These are phyloP conservation scores for Myiozetetes cayanensis DNA, from an alignment of 2,113 vertebrate genomes.

Conservation along the genomic window DNA sequence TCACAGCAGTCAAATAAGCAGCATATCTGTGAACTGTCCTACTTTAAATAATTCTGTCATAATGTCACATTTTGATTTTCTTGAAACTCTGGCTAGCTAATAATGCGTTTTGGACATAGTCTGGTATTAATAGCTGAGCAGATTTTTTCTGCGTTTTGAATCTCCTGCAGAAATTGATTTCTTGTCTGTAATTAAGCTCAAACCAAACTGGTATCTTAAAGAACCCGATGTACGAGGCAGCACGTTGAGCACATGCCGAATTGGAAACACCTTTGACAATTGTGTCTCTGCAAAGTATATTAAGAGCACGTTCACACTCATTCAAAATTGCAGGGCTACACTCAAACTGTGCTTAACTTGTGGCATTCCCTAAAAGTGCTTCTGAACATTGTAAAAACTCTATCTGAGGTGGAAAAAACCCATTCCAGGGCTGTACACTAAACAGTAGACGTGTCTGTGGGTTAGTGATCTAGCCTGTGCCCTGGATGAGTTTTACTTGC, in stretches of 20 bases:
- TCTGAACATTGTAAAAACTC: background rate
- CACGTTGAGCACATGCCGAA: background rate
- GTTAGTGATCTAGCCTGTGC: background rate
- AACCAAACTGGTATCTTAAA: background rate
- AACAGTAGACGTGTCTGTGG: too few species aligned
- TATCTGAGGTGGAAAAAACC: background rate
- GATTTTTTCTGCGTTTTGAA: background rate
- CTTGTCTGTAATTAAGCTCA: background rate
- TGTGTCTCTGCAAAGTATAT: background rate
- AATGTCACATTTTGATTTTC: background rate
- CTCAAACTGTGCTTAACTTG: background rate
- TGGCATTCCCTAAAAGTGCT: background rate
- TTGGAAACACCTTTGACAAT: background rate
- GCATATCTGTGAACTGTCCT: background rate
- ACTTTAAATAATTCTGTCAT: background rate
- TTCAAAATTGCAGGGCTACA: rapidly evolving
- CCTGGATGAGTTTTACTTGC: background rate
- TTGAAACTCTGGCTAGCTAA: background rate
- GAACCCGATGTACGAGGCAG: background rate
- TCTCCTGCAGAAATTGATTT: background rate
- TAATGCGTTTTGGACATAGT: background rate
- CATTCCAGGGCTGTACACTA: background rate
- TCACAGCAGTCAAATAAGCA: background rate
- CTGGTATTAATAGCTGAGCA: background rate
- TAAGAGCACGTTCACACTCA: background rate